These are phyloP conservation scores for Acromyrmex heyeri DNA, from an alignment of 1,140 invertebrate species.

Conservation along the genomic window DNA sequence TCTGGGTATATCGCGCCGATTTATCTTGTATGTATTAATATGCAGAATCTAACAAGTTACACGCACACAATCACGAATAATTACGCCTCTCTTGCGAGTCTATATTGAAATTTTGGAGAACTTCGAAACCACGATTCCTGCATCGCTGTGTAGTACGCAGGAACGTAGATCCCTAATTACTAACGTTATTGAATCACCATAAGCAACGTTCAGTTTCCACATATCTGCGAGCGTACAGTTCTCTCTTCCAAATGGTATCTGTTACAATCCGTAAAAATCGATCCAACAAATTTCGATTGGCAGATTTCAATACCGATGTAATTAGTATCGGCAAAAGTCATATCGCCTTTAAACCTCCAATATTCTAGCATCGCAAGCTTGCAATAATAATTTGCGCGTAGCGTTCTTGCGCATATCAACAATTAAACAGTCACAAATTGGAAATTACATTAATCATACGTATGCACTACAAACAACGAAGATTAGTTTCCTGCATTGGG, in stretches of 20 bases:
- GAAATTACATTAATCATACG: neutral
- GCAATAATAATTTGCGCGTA: neutral
- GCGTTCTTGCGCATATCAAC: neutral
- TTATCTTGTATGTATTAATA: slow-evolving; percentile 42
- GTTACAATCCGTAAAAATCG: neutral
- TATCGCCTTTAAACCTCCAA: slow-evolving; percentile 10
- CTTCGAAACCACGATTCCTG: slow-evolving; percentile 13
- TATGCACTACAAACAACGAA: neutral
- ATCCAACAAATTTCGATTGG: neutral
- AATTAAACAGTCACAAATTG: slow-evolving; percentile 4
- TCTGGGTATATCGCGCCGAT: neutral
- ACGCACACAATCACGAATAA: neutral
- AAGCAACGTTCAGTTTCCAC: neutral
- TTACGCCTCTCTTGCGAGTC: neutral
- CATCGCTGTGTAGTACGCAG: neutral
- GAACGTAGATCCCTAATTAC: slow-evolving; percentile 28
- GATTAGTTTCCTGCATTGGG: neutral
- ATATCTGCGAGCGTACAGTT: neutral
- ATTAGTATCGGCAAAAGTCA: neutral
- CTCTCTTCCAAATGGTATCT: neutral
- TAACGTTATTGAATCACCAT: slow-evolving; percentile 11
- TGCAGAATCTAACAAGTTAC: slow-evolving; percentile 31
- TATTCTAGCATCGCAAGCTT: neutral
- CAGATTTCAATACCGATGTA: neutral
- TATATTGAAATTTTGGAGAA: slow-evolving; percentile 32